Percentiles rank a stretch among this genome's conserved stretches.
These are phyloP conservation scores for Ypsolopha scabrella DNA, from an alignment of 2,888 invertebrate genomes.

Conservation along the genomic window DNA sequence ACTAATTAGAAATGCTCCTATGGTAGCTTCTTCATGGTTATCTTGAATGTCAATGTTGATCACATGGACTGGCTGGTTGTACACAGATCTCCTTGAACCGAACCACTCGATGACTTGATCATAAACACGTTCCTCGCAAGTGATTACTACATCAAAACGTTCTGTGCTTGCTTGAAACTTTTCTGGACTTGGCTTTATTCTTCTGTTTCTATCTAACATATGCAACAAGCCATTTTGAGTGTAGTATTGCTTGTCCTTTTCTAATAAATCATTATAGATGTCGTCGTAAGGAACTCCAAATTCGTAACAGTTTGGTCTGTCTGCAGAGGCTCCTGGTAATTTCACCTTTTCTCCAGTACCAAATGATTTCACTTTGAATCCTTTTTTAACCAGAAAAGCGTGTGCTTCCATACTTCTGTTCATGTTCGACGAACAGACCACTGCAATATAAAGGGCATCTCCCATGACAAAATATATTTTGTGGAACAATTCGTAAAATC, in stretches of 20 bases:
- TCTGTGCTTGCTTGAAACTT: slow-evolving; percentile 91
- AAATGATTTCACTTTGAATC: slow-evolving; percentile 94
- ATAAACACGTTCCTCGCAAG: slow-evolving; percentile 98
- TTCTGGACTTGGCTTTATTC: slow-evolving; percentile 95
- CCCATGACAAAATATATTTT: slow-evolving; percentile 22
- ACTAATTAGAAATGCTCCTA: slow-evolving; percentile 97
- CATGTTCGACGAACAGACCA: slow-evolving; percentile 99
- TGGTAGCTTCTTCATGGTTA: slow-evolving; percentile 99
- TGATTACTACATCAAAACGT: slow-evolving; percentile 95
- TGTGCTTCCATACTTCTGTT: slow-evolving; percentile 99
- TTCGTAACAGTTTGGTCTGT: slow-evolving; percentile 96
- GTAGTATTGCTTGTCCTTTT: slow-evolving; percentile 93
- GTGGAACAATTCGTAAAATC: too few relatives aligned
- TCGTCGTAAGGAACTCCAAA: slow-evolving; percentile 96
- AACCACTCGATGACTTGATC: slow-evolving; percentile 97
- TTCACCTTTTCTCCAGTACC: slow-evolving; percentile 97
- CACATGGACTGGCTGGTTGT: slow-evolving; percentile 93
- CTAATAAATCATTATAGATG: slow-evolving; percentile 92
- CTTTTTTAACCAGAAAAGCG: slow-evolving; percentile 96
- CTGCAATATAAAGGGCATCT: slow-evolving; percentile 82
- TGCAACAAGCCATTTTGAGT: slow-evolving; percentile 98
- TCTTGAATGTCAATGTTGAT: slow-evolving; percentile 99
- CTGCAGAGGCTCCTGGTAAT: slow-evolving; percentile 93
- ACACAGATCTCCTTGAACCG: slow-evolving; percentile 82
- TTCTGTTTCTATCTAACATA: slow-evolving; percentile 96